phyloP scores from a whole-genome alignment of 2,888 invertebrate species.

The Smittia aterrima region DNA sequence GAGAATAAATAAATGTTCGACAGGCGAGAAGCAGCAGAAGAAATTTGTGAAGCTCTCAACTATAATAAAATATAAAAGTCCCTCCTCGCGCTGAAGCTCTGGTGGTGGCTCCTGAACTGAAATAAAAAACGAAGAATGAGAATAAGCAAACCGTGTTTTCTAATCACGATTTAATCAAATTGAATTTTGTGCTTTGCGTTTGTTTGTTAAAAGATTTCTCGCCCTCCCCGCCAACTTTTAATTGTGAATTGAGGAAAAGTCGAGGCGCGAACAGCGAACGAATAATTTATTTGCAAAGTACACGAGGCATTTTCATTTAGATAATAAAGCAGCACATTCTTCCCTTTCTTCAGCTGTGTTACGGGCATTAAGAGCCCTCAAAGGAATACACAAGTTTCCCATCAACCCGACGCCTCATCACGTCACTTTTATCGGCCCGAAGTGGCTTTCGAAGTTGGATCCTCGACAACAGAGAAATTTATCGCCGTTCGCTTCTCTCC shows the following conservation, averaged over 20 bases:
- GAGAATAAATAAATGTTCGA: constrained; percentile 28
- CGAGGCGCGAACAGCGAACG: background rate
- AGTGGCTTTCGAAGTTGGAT: background rate
- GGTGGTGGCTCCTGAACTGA: background rate
- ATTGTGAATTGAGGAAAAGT: constrained; percentile 25
- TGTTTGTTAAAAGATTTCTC: constrained; percentile 12
- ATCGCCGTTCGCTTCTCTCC: background rate
- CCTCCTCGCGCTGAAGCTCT: background rate
- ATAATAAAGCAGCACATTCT: constrained; percentile 15
- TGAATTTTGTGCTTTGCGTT: constrained; percentile 7
- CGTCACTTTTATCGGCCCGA: constrained; percentile 21
- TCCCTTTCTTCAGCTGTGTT: too few relatives aligned
- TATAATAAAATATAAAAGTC: background rate
- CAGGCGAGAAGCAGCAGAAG: constrained; percentile 7
- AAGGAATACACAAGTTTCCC: too few relatives aligned
- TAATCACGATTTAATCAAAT: constrained; percentile 30
- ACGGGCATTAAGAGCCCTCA: too few relatives aligned
- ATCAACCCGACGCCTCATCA: background rate
- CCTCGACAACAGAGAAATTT: background rate
- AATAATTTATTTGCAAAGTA: constrained; percentile 38
- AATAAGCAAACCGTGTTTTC: constrained; percentile 4
- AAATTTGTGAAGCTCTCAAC: background rate
- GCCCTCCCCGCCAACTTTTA: background rate
- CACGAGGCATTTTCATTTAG: constrained; percentile 29
- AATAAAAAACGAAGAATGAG: background rate